A percentile compares a stretch with the other conserved stretches of the same genome.
phyloP scores from a whole-genome alignment of 2,797 vertebrate genomes.

The Luscinia megarhynchos region DNA sequence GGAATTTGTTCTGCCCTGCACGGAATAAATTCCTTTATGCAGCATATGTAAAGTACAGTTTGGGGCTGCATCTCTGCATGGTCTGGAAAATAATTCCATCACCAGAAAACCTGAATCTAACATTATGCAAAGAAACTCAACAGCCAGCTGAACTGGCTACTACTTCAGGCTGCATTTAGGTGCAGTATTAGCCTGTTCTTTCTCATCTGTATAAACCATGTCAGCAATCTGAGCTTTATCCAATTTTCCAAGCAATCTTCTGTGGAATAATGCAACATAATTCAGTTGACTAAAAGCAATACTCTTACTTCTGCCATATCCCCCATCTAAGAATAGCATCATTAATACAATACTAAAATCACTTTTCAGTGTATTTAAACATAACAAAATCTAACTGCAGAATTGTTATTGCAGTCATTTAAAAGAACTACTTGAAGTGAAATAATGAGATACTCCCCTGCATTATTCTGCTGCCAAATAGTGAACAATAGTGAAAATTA shows the following conservation, averaged over 20 bases:
- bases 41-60: not conserved
- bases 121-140: not conserved
- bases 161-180: not conserved
- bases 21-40: not conserved
- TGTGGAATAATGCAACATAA: not conserved
- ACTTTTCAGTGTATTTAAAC: not conserved
- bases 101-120: not conserved
- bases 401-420: not conserved
- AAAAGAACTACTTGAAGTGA: not conserved
- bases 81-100: not conserved
- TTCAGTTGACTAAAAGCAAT: conserved; percentile 10
- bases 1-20: not conserved
- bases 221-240: not conserved
- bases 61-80: not conserved
- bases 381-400: not conserved
- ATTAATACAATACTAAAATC: not conserved
- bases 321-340: not conserved
- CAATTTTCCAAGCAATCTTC: conserved; percentile 25
- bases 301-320: not conserved
- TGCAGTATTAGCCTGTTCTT: not conserved
- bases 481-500: not conserved
- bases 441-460: not conserved
- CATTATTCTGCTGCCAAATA: not conserved
- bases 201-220: not conserved
- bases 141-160: not conserved